Percentiles rank a stretch among this genome's conserved stretches.
phyloP scores from a whole-genome alignment of 2,888 invertebrate genomes.

The Dryococelus australis region DNA sequence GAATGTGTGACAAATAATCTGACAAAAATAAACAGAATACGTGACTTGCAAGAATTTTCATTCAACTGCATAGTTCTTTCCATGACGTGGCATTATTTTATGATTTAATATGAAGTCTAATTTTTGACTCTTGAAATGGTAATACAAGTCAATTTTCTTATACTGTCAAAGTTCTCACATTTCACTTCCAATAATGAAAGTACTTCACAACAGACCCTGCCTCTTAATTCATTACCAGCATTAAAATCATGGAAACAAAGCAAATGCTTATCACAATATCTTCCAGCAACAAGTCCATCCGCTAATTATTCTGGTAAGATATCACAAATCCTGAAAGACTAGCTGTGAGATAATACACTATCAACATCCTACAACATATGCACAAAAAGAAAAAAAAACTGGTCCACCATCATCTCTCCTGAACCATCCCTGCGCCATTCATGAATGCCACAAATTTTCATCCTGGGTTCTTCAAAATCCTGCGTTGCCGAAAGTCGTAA shows the following conservation, averaged over 20 bases:
- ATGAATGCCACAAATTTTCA: constrained; percentile 32
- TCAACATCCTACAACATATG: neutral
- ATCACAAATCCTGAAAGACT: constrained; percentile 12
- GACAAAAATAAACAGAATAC: neutral
- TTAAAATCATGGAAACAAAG: neutral
- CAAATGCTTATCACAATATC: neutral
- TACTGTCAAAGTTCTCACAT: neutral
- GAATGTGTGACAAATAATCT: neutral
- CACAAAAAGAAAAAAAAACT: neutral
- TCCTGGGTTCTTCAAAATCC: constrained; percentile 59
- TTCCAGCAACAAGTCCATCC: neutral
- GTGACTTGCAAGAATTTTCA: neutral
- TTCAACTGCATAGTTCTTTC: neutral
- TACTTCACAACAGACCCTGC: neutral
- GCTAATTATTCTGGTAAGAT: constrained; percentile 3
- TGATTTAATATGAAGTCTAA: neutral
- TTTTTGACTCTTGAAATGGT: neutral
- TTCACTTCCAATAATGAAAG: neutral
- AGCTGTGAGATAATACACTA: constrained; percentile 21
- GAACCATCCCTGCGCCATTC: neutral
- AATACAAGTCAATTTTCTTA: neutral
- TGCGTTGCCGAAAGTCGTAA: constrained; percentile 92
- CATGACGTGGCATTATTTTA: neutral
- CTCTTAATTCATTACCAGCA: neutral
- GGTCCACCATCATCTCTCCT: neutral